Evolutionary conservation across 2,888 invertebrate species (phyloP), one percentile per base, ranked within the genome.

Genomic region (Biston stratarius): DNA sequence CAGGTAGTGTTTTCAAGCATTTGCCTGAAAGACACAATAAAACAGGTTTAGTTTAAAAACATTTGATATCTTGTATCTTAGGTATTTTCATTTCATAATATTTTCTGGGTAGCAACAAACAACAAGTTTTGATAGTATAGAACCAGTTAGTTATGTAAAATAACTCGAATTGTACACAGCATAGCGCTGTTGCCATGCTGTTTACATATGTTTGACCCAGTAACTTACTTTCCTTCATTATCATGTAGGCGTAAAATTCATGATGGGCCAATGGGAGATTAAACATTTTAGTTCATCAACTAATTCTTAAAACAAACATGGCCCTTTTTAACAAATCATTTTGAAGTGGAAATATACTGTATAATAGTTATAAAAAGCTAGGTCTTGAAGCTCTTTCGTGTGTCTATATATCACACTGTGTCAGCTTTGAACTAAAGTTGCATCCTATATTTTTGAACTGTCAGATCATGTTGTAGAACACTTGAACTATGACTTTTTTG

Each of bases 1-100:
- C 99, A 12, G 99, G 99, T 81, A 99, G 92, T 0, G 99, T 99
- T 93, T 99, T 99, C 73, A 99, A 94, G 94, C 99, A 99, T 95
- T 99, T 99, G 45, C 94, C 94, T 94, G 78, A 14, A 86, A 87
- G 49, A 61, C 42, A 68, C 24, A 5, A 12, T 15, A 11, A 42
- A 42, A 24, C 2, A 24, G 9, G 7, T 38, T 15, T 6, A 40
- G 11, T 40, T 53, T 52, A 24, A 14, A 7, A 14, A 0, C 8
- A 45, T 14, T 45, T 45, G 14, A 45, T 14, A 45, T 14, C n/a
- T 14, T 14, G 12, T 5, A 14, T 11, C n/a, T 6, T 14, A 14
- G 44, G 11, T 12, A 5, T 45, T 14, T 45, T 45, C 24, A 24
- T 24, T 45, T 14, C 45, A 45, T 45, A 14, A 14, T 45, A 5